Evolutionary conservation across 1,140 invertebrate genomes (phyloP), one percentile per base, ranked within the genome.

Genomic region (Aphis gossypii): DNA sequence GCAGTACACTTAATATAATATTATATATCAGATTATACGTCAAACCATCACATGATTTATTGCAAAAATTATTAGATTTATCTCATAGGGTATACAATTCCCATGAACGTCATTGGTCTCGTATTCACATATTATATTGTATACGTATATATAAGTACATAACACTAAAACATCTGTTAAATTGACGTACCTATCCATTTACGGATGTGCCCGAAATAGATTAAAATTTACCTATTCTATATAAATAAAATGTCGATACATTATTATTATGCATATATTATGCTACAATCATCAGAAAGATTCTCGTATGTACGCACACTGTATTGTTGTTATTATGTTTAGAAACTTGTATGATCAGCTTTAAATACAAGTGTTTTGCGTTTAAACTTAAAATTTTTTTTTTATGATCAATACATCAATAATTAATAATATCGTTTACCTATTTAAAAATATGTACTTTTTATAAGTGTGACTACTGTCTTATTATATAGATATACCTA

Each of bases 11-110:
- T 48, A 48, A 41, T 38, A 18, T 82, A 35, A 68, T 68, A 68
- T 14, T 83, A 41, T 83, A 23, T 83, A 83, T 38, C 82, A 41
- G 82, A 83, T 83, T 83, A 23, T 83, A 83, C 82, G 82, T 83
- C 82, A 83, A 83, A 83, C 82, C 6, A 38, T 21, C 82, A 38
- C 41, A 83, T 83, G 82, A 83, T 83, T 83, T 83, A 83, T 83
- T 41, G 23, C 38, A 83, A 38, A 83, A 83, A 41, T 41, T 83
- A 83, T 41, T 83, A 21, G 35, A 83, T 83, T 83, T 6, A 83
- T 83, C 7, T 35, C 21, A 20, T 83, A 38, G 60, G 30, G 35
- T 18, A 68, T 38, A 83, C 7, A 83, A 41, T 41, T 83, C 21
- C 82, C 82, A 41, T 83, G 82, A 41, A 83, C 23, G 4, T 35